Percentiles rank a stretch among this genome's conserved stretches.
Evolutionary conservation across 2,888 invertebrate species (phyloP).

Genomic region (Boloria selene): DNA sequence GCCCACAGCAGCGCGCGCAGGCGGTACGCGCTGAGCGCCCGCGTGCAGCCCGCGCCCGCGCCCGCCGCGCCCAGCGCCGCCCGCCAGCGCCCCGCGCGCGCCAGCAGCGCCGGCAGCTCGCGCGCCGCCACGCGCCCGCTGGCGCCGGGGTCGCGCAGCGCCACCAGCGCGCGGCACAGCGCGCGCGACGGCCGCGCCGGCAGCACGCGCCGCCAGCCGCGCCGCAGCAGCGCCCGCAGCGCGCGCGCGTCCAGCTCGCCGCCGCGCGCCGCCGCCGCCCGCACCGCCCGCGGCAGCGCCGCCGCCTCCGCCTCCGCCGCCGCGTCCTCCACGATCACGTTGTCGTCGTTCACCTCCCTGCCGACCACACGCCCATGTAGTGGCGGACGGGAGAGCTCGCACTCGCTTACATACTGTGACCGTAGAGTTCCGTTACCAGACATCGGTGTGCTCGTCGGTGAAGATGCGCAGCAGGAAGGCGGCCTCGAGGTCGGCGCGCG

Average conservation of each 20-base stretch:
- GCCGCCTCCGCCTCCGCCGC: constrained; percentile 66
- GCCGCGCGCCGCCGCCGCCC: constrained; percentile 57
- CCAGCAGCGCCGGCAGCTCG: constrained; percentile 81
- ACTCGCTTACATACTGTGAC: too few species aligned
- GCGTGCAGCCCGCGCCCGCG: constrained; percentile 81
- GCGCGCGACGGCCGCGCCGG: constrained; percentile 75
- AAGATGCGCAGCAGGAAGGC: constrained; percentile 87
- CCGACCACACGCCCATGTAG: constrained; percentile 28
- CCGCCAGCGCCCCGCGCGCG: constrained; percentile 82
- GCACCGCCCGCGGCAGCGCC: constrained; percentile 55
- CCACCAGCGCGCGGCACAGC: constrained; percentile 86
- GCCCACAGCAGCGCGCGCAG: constrained; percentile 86
- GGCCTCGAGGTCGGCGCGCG: constrained; percentile 85
- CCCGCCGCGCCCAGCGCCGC: constrained; percentile 73
- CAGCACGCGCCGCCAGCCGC: constrained; percentile 76
- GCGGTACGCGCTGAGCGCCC: constrained; percentile 77
- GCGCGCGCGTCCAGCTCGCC: constrained; percentile 42
- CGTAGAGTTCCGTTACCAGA: constrained; percentile 77
- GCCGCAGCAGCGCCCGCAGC: constrained; percentile 50
- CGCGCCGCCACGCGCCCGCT: constrained; percentile 83
- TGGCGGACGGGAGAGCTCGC: too few species aligned
- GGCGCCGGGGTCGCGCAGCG: constrained; percentile 85
- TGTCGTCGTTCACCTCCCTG: constrained; percentile 90
- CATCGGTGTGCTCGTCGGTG: constrained; percentile 87
- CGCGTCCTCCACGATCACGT: constrained; percentile 85